phyloP scores from a whole-genome alignment of 2,797 vertebrate genomes.

The Neostethus bicornis region DNA sequence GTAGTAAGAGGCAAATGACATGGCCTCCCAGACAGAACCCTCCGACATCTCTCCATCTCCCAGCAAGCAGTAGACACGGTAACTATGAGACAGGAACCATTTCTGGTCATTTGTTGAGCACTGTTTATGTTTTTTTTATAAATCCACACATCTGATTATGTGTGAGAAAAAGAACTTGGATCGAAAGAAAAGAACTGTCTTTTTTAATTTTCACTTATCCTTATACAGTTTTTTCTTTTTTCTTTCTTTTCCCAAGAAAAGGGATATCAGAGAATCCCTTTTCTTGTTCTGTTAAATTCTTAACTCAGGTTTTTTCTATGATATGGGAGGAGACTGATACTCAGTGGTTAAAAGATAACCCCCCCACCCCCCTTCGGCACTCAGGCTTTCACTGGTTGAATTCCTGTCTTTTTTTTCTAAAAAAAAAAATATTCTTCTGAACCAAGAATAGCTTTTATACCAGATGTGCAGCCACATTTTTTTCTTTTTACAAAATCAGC shows the following conservation, averaged over 20 bases:
- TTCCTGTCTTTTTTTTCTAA: constrained; percentile 44
- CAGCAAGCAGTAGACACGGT: constrained; percentile 90
- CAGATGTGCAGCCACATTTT: not conserved
- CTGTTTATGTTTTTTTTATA: too few species aligned
- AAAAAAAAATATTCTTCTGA: constrained; percentile 1
- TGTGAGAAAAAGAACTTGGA: too few species aligned
- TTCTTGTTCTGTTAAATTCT: too few species aligned
- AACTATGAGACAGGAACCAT: constrained; percentile 74
- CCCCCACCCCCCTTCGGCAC: constrained; percentile 21
- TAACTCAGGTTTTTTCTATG: constrained; percentile 36
- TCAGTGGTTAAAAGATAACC: constrained; percentile 36
- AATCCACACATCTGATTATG: not conserved
- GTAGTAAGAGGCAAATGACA: constrained; percentile 95
- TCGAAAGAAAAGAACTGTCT: too few species aligned
- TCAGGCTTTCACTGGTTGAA: constrained; percentile 23
- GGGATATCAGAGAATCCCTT: constrained; percentile 39
- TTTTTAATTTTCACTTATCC: too few species aligned
- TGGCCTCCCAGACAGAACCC: constrained; percentile 97
- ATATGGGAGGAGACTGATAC: constrained; percentile 39
- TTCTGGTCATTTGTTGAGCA: constrained; percentile 4
- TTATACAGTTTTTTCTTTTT: too few species aligned
- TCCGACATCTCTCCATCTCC: constrained; percentile 95
- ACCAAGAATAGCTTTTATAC: not conserved
- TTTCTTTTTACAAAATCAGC: too few species aligned
- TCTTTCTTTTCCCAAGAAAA: too few species aligned